A percentile compares a stretch with the other conserved stretches of the same genome.
These are phyloP conservation scores for Arizona elegans DNA, from an alignment of 2,113 vertebrate species.

Conservation along the genomic window DNA sequence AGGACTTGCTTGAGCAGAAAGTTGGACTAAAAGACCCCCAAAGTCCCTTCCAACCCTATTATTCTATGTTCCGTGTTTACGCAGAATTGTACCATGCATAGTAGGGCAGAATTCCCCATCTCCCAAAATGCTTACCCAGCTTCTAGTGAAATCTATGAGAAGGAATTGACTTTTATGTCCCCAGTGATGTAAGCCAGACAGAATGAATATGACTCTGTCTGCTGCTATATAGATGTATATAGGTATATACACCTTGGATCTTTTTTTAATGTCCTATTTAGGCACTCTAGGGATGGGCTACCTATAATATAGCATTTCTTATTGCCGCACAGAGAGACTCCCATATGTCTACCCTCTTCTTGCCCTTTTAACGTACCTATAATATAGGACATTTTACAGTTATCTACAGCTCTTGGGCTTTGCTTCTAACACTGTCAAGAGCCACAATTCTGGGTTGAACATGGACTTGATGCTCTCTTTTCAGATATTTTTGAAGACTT, in stretches of 20 bases:
- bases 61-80: background rate
- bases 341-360: background rate
- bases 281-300: background rate
- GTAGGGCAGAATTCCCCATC: background rate
- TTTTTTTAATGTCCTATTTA: background rate
- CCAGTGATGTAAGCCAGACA: background rate
- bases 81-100: background rate
- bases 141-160: background rate
- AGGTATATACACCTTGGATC: background rate
- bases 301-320: background rate
- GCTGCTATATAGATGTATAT: background rate
- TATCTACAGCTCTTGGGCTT: background rate
- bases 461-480: background rate
- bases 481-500: background rate
- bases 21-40: background rate
- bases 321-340: background rate
- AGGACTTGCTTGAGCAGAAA: background rate
- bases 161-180: background rate
- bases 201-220: background rate
- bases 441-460: background rate
- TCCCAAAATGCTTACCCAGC: background rate
- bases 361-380: background rate
- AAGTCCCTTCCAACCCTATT: background rate
- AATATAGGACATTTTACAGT: background rate
- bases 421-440: background rate